These are phyloP conservation scores for Bibio marci DNA, from an alignment of 2,888 invertebrate species.

Conservation along the genomic window DNA sequence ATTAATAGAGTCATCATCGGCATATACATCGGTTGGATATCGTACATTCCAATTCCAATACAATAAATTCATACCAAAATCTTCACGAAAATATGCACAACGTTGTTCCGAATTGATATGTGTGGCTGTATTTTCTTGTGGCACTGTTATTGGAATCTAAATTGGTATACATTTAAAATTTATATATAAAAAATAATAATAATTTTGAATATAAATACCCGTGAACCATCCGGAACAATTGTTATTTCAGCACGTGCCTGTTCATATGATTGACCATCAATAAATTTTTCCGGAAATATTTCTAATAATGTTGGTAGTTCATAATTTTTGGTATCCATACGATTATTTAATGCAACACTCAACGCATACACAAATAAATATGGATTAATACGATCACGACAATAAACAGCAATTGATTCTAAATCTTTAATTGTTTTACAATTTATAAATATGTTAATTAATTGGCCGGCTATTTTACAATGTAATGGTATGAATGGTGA, in stretches of 20 bases:
- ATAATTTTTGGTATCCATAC: constrained; percentile 17
- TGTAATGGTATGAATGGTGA: constrained; percentile 55
- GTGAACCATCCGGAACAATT: constrained; percentile 28
- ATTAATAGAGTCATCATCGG: constrained; percentile 42
- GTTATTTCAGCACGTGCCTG: constrained; percentile 45
- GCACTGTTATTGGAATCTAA: constrained; percentile 39
- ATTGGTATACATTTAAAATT: background rate
- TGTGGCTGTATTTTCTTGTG: constrained; percentile 49
- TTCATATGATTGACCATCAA: constrained; percentile 48
- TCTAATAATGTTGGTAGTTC: constrained; percentile 51
- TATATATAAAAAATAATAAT: background rate
- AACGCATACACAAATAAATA: constrained; percentile 56
- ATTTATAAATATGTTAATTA: constrained; percentile 50
- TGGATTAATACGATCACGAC: constrained; percentile 50
- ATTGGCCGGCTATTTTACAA: constrained; percentile 43
- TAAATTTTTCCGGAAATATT: constrained; percentile 58
- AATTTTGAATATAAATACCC: constrained; percentile 32
- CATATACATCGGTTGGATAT: constrained; percentile 46
- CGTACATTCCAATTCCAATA: constrained; percentile 78
- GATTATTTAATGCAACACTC: constrained; percentile 49
- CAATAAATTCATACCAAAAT: constrained; percentile 59
- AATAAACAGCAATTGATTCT: constrained; percentile 43
- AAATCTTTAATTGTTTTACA: constrained; percentile 38
- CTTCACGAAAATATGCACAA: constrained; percentile 61
- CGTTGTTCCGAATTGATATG: constrained; percentile 52